Conservation (phyloP, 2,888 invertebrate species). For the Allygus modestus region DNA sequence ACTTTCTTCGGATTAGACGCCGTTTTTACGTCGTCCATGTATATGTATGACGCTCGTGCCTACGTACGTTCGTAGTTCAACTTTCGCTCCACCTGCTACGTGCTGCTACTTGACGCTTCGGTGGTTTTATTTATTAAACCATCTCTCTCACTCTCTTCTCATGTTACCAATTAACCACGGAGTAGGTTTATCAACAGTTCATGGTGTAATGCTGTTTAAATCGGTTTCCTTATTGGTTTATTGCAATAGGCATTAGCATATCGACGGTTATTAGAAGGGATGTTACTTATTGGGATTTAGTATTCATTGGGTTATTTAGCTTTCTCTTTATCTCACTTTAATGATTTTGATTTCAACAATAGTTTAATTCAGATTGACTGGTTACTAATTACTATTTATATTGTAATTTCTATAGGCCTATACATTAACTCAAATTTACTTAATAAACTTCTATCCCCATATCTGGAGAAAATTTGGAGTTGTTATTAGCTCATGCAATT, state of each 20-base stretch:
- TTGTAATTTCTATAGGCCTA: too few species aligned
- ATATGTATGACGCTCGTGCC: slow-evolving; percentile 16
- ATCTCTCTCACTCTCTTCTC: slow-evolving; percentile 27
- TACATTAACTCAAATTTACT: too few species aligned
- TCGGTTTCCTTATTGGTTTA: slow-evolving; percentile 27
- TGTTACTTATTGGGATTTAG: background rate
- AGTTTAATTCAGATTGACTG: too few species aligned
- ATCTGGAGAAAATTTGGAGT: too few species aligned
- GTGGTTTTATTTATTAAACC: slow-evolving; percentile 1
- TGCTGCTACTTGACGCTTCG: background rate
- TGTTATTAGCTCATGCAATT: too few species aligned
- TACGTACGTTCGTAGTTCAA: background rate
- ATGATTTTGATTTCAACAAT: too few species aligned
- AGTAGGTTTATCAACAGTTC: background rate
- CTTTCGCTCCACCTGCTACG: background rate
- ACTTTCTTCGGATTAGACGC: slow-evolving; percentile 14
- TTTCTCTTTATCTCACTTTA: background rate
- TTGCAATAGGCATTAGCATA: slow-evolving; percentile 1
- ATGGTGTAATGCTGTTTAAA: slow-evolving; percentile 11
- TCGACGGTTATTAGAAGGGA: background rate
- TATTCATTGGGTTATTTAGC: background rate
- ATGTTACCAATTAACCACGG: slow-evolving; percentile 5
- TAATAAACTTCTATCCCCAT: too few species aligned
- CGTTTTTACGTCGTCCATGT: background rate
- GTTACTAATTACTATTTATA: too few species aligned